Evolutionary conservation across 2,888 invertebrate genomes (phyloP), one percentile per base, ranked within the genome.

Genomic region (Orgyia antiqua): DNA sequence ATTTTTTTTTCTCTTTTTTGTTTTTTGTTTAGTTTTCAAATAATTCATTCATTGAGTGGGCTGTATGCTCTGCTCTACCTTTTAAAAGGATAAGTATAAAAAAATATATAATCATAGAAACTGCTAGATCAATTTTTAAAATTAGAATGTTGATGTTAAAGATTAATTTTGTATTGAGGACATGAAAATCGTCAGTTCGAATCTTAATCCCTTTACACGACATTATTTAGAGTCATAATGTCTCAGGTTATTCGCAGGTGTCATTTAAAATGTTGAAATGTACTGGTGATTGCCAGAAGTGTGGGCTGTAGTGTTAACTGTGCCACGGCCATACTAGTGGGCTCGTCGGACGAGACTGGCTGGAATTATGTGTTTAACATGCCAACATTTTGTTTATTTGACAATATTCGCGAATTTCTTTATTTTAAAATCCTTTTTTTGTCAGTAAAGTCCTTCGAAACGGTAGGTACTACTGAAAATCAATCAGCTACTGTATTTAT

Each of bases 251-350:
- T 51, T 42, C 42, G 36, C 51, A 51, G 51, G 52, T 51, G 52
- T 41, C 42, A 48, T 53, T 52, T 59, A 57, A 66, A 58, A 59
- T 66, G 64, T 70, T 70, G 62, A 60, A 66, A 66, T 58, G 59
- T 63, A 39, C 52, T 39, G 45, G 26, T 42, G 36, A 45, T 32
- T 76, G 78, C 73, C 78, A 78, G 68, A 55, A 55, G 72, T 69
- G 82, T 79, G 74, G 79, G 79, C 51, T 43, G 69, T 51, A 61
- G 56, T 42, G 58, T 58, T 45, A 79, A 70, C 62, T 70, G 55
- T 72, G 78, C 70, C 79, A 72, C 58, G 77, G 78, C 48, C 73
- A 56, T 50, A 9, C 24, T 15, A 36, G 27, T 38, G 36, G 31
- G 29, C 13, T 15, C 35, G 20, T 29, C 20, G 28, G 21, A 24